Evolutionary conservation across 1,140 invertebrate genomes (phyloP), one percentile per base, ranked within the genome.

Genomic region (Sarcophaga peregrina): DNA sequence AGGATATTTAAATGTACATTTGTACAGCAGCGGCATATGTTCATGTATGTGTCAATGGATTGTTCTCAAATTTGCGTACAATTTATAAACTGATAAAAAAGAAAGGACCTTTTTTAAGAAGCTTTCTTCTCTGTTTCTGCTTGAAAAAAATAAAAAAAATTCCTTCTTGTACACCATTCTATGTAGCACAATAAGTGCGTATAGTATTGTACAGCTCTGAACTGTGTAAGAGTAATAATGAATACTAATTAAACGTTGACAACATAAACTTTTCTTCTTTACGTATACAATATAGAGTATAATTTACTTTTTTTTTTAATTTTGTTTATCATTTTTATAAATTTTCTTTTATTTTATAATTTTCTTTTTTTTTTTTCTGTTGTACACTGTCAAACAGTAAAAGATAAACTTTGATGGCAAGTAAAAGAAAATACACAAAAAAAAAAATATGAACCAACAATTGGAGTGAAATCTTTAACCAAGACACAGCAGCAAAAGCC

Each of bases 231-330:
- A 58, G 11, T 58, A 76, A 76, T 76, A 76, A 76, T 76, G 74
- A 76, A 76, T 76, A 76, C 74, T 76, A 76, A 76, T 76, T 76
- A 76, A 76, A 76, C 74, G 74, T 76, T 76, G 74, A 76, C 74
- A 76, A 76, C 47, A 46, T 76, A 46, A 76, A 45, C 11, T 75
- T 15, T 47, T 46, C 15, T 45, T 48, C 47, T 47, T 76, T 76
- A 37, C 25, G 4, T 37, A 37, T 37, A 37, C 25, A 37, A 37
- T 37, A 4, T 37, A 37, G 25, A 37, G 25, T 47, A 47, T 46
- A 8, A 8, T 15, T 8, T 76, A 46, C 46, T 76, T 46, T 5
- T 76, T 37, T n/a, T 76, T 37, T 76, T 76, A 47, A 47, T 47
- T 76, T 76, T 76, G 45, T 46, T 76, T 76, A 76, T 76, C 74